Percentiles rank a stretch among this genome's conserved stretches.
phyloP scores from a whole-genome alignment of 2,113 vertebrate species.

The Otocyon megalotis region DNA sequence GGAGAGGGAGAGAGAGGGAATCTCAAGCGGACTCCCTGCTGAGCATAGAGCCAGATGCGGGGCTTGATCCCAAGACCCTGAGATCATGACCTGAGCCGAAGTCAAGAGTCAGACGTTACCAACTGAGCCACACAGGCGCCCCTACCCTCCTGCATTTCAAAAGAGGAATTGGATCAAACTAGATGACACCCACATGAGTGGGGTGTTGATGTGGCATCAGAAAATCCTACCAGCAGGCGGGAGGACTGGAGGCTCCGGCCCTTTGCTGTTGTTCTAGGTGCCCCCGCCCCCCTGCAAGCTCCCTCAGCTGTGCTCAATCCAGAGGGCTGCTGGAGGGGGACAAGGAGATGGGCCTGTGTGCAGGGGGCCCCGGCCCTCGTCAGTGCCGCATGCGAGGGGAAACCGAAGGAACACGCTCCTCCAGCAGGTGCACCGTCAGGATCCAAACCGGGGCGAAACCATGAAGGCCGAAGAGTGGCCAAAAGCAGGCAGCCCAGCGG shows the following conservation, averaged over 20 bases:
- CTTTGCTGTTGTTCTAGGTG: too few relatives aligned
- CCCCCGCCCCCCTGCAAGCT: not conserved
- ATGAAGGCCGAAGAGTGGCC: not conserved
- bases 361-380: not conserved
- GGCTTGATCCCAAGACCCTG: not conserved
- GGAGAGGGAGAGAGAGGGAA: not conserved
- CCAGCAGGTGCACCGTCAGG: not conserved
- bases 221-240: not conserved
- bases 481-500: too few relatives aligned
- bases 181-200: not conserved
- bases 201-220: not conserved
- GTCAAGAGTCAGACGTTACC: not conserved
- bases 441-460: not conserved
- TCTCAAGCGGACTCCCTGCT: not conserved
- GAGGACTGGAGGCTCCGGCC: not conserved
- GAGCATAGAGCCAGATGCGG: not conserved
- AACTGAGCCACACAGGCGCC: not conserved
- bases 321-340: not conserved
- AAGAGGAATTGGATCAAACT: not conserved
- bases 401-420: not conserved
- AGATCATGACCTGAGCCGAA: not conserved
- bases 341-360: too few relatives aligned
- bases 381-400: not conserved
- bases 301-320: too few relatives aligned
- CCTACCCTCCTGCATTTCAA: not conserved